Evolutionary conservation across 2,113 vertebrate species (phyloP).

Genomic region (Chaetops frenatus): DNA sequence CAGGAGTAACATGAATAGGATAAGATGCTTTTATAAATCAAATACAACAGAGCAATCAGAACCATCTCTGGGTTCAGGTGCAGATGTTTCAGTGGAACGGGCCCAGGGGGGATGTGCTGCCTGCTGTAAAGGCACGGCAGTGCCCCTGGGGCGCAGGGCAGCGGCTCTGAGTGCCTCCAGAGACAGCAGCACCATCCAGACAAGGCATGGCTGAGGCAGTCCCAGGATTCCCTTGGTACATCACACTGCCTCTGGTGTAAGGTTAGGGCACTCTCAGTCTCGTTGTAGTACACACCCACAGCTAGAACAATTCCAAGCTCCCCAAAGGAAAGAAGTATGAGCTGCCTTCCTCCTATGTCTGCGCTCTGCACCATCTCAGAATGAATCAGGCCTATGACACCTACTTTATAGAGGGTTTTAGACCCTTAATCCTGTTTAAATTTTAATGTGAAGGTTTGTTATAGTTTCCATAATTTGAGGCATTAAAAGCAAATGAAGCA

Average conservation of each 20-base stretch:
- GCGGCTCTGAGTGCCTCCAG: background rate
- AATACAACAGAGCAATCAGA: background rate
- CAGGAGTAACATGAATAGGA: background rate
- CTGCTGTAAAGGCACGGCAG: background rate
- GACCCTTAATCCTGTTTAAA: constrained; percentile 51
- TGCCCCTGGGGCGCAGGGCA: background rate
- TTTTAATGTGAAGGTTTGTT: constrained; percentile 59
- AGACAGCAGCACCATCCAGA: background rate
- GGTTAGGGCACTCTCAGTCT: background rate
- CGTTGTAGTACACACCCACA: background rate
- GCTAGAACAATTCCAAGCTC: background rate
- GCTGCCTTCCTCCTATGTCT: background rate
- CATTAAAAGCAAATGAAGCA: constrained; percentile 59
- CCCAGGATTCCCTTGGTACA: background rate
- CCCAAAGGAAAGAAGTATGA: background rate
- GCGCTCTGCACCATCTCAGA: background rate
- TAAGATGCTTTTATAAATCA: background rate
- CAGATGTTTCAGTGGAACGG: background rate
- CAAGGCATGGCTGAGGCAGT: background rate
- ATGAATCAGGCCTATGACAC: background rate
- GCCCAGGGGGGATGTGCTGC: background rate
- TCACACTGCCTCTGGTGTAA: background rate
- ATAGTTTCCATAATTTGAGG: constrained; percentile 56
- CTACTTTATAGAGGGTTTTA: background rate
- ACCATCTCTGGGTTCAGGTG: background rate